phyloP scores from a whole-genome alignment of 2,888 invertebrate species.

The Watsonalla binaria region DNA sequence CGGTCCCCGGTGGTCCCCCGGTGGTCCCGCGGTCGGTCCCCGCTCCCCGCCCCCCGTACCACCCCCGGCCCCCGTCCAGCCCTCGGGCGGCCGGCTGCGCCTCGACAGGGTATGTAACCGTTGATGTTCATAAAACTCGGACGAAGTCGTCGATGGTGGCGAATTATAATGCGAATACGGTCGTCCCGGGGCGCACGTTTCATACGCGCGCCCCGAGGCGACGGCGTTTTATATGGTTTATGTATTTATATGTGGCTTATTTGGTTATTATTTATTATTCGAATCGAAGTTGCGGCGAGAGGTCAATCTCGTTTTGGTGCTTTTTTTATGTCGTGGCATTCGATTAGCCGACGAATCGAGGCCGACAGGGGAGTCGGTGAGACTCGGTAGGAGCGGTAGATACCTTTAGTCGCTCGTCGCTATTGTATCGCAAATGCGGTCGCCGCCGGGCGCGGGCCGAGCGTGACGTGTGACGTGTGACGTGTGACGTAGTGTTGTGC shows the following conservation, averaged over 20 bases:
- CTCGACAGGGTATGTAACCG: not conserved
- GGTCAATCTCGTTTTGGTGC: too few relatives aligned
- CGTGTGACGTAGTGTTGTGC: constrained; percentile 6
- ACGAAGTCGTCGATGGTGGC: not conserved
- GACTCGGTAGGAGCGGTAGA: too few relatives aligned
- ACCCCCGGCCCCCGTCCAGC: constrained; percentile 3
- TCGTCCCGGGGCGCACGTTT: not conserved
- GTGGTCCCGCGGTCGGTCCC: constrained; percentile 7
- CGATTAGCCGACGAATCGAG: too few relatives aligned
- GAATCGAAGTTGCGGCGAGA: too few relatives aligned
- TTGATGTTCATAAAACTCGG: not conserved
- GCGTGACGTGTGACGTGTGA: not conserved
- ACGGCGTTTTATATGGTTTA: not conserved
- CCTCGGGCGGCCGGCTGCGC: constrained; percentile 5
- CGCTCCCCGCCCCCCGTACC: constrained; percentile 1
- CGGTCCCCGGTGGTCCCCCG: constrained; percentile 1
- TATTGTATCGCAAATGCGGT: not conserved
- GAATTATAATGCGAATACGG: not conserved
- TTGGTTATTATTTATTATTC: not conserved
- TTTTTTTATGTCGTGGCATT: too few relatives aligned
- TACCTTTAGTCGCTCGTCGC: not conserved
- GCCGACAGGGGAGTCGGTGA: too few relatives aligned
- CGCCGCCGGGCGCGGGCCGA: not conserved
- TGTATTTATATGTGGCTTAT: not conserved
- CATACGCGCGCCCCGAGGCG: not conserved